phyloP scores from a whole-genome alignment of 2,888 invertebrate genomes.

The Stenotaenia linearis region DNA sequence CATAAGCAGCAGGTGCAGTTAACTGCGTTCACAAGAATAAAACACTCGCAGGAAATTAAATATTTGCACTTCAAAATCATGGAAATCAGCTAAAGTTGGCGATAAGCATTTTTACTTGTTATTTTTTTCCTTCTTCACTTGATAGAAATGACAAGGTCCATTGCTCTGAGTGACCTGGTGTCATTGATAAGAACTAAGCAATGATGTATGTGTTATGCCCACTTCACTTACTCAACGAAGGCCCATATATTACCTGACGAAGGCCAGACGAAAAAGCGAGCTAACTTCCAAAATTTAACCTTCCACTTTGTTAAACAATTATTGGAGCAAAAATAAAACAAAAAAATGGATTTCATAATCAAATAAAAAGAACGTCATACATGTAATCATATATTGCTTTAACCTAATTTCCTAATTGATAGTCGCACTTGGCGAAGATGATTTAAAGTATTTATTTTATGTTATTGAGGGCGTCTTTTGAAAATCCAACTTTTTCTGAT shows the following conservation, averaged over 20 bases:
- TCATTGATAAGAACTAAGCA: background rate
- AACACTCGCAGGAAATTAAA: background rate
- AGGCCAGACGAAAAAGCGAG: background rate
- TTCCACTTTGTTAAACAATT: background rate
- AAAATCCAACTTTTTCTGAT: background rate
- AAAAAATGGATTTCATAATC: background rate
- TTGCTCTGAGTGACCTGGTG: conserved; percentile 6
- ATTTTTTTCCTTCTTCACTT: background rate
- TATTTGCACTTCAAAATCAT: background rate
- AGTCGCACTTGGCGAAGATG: background rate
- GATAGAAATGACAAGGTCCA: conserved; percentile 1
- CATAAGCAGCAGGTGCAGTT: background rate
- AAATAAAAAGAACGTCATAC: background rate
- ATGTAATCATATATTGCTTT: background rate
- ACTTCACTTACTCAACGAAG: conserved; percentile 11
- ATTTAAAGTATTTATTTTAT: background rate
- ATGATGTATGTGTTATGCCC: conserved; percentile 15
- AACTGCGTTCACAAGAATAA: background rate
- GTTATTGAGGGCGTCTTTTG: background rate
- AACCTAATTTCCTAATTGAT: background rate
- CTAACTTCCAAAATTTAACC: background rate
- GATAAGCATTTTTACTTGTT: background rate
- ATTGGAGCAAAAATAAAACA: background rate
- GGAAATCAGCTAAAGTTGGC: background rate
- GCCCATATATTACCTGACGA: background rate